Base-by-base conservation (phyloP, 2,888 invertebrate genomes). In the Torymus tubicola region DNA sequence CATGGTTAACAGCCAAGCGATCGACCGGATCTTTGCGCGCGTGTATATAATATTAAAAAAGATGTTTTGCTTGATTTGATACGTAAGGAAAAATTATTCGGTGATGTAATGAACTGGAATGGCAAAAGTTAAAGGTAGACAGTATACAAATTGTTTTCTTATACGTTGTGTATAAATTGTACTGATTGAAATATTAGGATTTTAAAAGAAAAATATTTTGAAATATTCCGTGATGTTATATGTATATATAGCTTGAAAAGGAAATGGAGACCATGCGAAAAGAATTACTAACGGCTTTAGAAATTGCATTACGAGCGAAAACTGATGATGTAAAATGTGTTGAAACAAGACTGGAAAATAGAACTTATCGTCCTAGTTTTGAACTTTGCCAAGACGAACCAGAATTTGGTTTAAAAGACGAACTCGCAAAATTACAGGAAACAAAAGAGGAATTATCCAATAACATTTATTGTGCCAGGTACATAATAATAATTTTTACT, bases 51-150 rank as follows among this genome's bases (percentile, higher is more conserved):
- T n/a, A n/a, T n/a, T n/a, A n/a, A n/a, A n/a, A n/a, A n/a, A n/a
- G n/a, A n/a, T n/a, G n/a, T n/a, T n/a, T n/a, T n/a, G n/a, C n/a
- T n/a, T n/a, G n/a, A n/a, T n/a, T n/a, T n/a, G n/a, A n/a, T n/a
- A n/a, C n/a, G n/a, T n/a, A n/a, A n/a, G n/a, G n/a, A n/a, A n/a
- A n/a, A n/a, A n/a, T n/a, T n/a, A n/a, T n/a, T n/a, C n/a, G n/a
- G n/a, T n/a, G 96, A 0, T 93, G 95, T 82, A 96, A 97, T 87
- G 97, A 98, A 88, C 92, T 98, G 42, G 95, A 96, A 84, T 98
- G 97, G 97, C 97, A 98, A 91, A 95, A 95, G 86, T 91, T 94
- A 87, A 95, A 95, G 92, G 94, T 94, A 73, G 71, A 65, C 52
- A 52, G n/a, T 64, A 42, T 24, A 52, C 8, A 24, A 24, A 12